These are phyloP conservation scores for Herpetotheres cachinnans DNA, from an alignment of 2,113 vertebrate genomes.

Conservation along the genomic window DNA sequence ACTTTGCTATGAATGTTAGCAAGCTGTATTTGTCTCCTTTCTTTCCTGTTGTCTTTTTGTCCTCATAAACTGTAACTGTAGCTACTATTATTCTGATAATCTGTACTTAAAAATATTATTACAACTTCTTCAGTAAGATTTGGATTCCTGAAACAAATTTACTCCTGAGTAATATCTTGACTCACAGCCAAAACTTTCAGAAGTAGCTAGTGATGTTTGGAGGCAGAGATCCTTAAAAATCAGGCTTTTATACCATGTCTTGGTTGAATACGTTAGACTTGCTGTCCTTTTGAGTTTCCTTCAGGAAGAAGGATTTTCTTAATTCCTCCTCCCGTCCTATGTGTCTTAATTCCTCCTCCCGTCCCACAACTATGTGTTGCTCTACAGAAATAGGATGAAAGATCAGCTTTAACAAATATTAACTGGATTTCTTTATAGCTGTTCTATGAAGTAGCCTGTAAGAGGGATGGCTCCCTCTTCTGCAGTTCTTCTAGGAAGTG, in stretches of 20 bases:
- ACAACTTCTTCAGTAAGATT: not conserved
- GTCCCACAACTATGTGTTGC: not conserved
- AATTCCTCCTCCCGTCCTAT: too few species aligned
- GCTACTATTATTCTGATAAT: not conserved
- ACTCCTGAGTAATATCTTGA: not conserved
- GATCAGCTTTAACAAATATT: not conserved
- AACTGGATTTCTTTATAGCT: not conserved
- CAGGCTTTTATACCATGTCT: not conserved
- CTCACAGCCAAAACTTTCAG: not conserved
- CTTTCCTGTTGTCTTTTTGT: not conserved
- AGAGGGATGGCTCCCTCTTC: not conserved
- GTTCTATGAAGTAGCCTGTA: not conserved
- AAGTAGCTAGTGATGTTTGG: not conserved
- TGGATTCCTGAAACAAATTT: not conserved
- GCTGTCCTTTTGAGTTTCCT: not conserved
- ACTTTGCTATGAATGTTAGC: not conserved
- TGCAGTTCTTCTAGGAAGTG: not conserved
- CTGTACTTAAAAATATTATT: not conserved
- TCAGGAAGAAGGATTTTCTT: not conserved
- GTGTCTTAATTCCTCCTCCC: not conserved
- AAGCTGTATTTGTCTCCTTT: not conserved
- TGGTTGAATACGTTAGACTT: accelerated
- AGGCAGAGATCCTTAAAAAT: not conserved
- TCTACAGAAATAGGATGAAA: not conserved
- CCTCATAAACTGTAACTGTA: not conserved